phyloP scores from a whole-genome alignment of 2,888 invertebrate genomes.

The Ophonus ardosiacus region DNA sequence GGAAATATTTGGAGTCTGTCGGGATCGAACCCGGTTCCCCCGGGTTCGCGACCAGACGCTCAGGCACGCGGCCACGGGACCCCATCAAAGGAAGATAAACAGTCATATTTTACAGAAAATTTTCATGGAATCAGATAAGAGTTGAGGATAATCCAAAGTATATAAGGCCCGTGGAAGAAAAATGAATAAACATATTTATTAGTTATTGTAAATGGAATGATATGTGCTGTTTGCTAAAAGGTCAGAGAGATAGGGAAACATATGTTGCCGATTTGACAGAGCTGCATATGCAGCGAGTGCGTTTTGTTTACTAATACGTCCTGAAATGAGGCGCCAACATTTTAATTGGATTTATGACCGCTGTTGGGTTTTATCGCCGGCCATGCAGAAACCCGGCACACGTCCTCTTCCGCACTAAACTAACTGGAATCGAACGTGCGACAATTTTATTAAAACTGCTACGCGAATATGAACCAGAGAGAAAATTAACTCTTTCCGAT shows the following conservation, averaged over 20 bases:
- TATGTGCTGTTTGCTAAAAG: background rate
- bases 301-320: slow-evolving; percentile 60
- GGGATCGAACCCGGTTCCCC: too few relatives aligned
- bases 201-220: background rate
- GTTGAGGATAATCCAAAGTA: too few relatives aligned
- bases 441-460: slow-evolving; percentile 61
- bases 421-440: slow-evolving; percentile 32
- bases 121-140: too few relatives aligned
- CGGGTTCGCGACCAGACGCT: too few relatives aligned
- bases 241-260: background rate
- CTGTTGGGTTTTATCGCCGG: slow-evolving; percentile 62
- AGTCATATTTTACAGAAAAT: too few relatives aligned
- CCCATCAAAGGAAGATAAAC: too few relatives aligned
- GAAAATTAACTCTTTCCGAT: slow-evolving; percentile 60
- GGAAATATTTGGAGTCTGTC: too few relatives aligned
- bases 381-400: slow-evolving; percentile 58
- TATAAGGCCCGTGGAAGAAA: too few relatives aligned
- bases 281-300: slow-evolving; percentile 42
- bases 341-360: slow-evolving; percentile 64
- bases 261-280: slow-evolving; percentile 1
- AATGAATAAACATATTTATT: background rate
- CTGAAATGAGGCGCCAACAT: slow-evolving; percentile 64
- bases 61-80: too few relatives aligned
- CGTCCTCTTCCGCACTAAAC: slow-evolving; percentile 18
- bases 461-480: slow-evolving; percentile 57